Percentiles rank a stretch among this genome's conserved stretches.
These are phyloP conservation scores for Merodon equestris DNA, from an alignment of 2,888 invertebrate genomes.

Conservation along the genomic window DNA sequence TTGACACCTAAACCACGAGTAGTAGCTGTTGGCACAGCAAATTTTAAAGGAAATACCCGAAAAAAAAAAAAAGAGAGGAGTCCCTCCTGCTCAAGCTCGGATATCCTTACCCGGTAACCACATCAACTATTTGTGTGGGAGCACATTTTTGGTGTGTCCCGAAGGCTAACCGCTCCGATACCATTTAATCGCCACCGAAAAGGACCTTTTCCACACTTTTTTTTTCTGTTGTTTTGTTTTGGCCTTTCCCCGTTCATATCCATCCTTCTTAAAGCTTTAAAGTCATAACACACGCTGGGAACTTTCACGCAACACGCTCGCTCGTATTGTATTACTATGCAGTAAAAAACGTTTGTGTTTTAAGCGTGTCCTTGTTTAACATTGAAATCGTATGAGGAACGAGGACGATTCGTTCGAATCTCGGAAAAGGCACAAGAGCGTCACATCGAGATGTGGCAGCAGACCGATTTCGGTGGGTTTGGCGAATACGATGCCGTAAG, in stretches of 20 bases:
- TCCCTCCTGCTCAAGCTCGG: no score
- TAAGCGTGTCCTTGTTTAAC: conserved; percentile 55
- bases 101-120: neutral
- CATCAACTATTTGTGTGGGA: conserved; percentile 7
- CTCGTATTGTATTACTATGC: conserved; percentile 7
- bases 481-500: conserved; percentile 37
- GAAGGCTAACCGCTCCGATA: conserved; percentile 13
- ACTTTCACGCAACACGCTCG: conserved; percentile 45
- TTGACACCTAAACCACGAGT: no score
- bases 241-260: conserved; percentile 38
- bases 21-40: no score
- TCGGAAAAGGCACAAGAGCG: conserved; percentile 13
- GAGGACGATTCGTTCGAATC: no score
- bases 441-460: neutral
- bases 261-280: conserved; percentile 32
- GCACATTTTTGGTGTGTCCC: neutral
- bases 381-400: conserved; percentile 52
- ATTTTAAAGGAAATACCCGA: no score
- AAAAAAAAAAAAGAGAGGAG: no score
- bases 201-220: conserved; percentile 2
- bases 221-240: no score
- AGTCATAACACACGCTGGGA: conserved; percentile 26
- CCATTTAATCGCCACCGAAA: conserved; percentile 33
- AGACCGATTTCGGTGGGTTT: neutral
- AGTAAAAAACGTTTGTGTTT: neutral